Evolutionary conservation across 2,113 vertebrate genomes (phyloP).

Genomic region (Ahaetulla prasina): DNA sequence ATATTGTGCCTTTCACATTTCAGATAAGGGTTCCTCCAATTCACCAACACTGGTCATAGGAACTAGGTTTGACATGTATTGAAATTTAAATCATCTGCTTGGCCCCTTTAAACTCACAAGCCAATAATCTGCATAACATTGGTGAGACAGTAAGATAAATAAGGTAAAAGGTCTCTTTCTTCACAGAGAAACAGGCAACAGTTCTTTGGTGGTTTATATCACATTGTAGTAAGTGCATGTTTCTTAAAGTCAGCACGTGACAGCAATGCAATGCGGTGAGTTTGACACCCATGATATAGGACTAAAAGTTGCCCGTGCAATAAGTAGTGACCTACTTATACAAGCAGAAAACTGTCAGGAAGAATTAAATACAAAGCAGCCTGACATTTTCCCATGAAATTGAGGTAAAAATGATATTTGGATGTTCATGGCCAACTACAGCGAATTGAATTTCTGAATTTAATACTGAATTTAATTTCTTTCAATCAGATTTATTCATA

Average conservation of each 20-base stretch:
- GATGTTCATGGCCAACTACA: conserved; percentile 72
- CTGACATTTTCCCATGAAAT: conserved; percentile 63
- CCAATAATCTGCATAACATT: not conserved
- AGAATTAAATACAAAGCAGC: conserved; percentile 66
- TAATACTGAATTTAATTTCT: not conserved
- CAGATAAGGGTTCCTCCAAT: not conserved
- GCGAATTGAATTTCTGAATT: conserved; percentile 57
- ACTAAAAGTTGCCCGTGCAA: conserved; percentile 45
- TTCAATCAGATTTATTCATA: not conserved
- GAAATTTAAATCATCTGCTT: not conserved
- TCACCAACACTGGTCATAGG: not conserved
- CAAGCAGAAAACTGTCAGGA: conserved; percentile 64
- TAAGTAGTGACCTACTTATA: conserved; percentile 65
- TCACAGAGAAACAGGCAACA: not conserved
- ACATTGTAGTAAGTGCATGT: not conserved
- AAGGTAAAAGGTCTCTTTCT: not conserved
- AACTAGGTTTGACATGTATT: not conserved
- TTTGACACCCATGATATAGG: not conserved
- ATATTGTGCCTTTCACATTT: not conserved
- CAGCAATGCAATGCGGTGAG: no score
- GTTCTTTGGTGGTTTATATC: not conserved
- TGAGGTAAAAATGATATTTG: conserved; percentile 65
- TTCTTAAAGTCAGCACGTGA: conserved; percentile 1
- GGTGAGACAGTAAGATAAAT: not conserved
- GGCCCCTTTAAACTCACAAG: not conserved